phyloP scores from a whole-genome alignment of 1,140 invertebrate species.

The Cyrtorhinus lividipennis region DNA sequence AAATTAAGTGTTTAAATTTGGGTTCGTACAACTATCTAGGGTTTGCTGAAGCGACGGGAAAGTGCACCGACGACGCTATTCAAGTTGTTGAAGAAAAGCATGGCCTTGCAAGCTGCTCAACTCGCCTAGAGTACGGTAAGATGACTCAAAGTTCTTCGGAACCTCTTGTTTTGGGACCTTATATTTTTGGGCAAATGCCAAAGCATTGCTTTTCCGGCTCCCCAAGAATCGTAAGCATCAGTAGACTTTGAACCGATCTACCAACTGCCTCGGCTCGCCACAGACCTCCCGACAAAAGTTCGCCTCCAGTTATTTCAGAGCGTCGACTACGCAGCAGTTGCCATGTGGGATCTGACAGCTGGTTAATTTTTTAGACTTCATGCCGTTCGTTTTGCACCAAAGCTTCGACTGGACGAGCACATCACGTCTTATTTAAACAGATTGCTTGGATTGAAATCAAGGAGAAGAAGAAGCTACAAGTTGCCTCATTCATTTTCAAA shows the following conservation, averaged over 20 bases:
- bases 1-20: conserved; percentile 70
- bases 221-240: neutral
- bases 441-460: too few relatives aligned
- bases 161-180: neutral
- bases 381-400: too few relatives aligned
- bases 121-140: conserved; percentile 44
- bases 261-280: neutral
- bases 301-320: too few relatives aligned
- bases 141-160: neutral
- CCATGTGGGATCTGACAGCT: too few relatives aligned
- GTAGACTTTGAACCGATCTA: neutral
- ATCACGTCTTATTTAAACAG: too few relatives aligned
- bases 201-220: neutral
- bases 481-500: too few relatives aligned
- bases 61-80: conserved; percentile 55
- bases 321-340: too few relatives aligned
- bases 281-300: too few relatives aligned
- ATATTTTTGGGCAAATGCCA: neutral
- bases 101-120: conserved; percentile 56
- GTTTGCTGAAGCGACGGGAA: conserved; percentile 61
- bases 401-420: too few relatives aligned
- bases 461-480: too few relatives aligned
- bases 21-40: conserved; percentile 91
- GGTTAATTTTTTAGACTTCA: too few relatives aligned
- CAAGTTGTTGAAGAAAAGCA: conserved; percentile 40